Evolutionary conservation across 2,113 vertebrate genomes (phyloP), one percentile per base, ranked within the genome.

Genomic region (Charadrius vociferus): DNA sequence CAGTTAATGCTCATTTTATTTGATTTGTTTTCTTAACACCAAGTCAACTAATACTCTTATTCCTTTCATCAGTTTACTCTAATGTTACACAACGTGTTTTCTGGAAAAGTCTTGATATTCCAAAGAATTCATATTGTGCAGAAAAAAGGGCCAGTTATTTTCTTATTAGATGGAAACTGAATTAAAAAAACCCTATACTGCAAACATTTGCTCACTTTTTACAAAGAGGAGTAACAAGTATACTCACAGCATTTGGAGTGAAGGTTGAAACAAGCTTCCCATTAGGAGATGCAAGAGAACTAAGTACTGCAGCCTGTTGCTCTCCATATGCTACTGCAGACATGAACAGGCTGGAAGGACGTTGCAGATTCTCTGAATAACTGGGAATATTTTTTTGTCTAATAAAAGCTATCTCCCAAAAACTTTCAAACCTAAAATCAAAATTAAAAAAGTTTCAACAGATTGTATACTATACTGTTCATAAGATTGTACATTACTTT

Each of bases 361-460:
- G 97, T 22, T 98, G 98, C 14, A 95, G 95, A 15, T 95, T 98
- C 83, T 98, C 98, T 90, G 96, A 96, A 68, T 97, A 98, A 91
- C 93, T 92, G 67, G 96, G 94, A 14, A 93, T 97, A 12, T 91
- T 97, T n/a, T 98, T 98, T 85, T 98, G 97, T 67, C 99, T 97
- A 97, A 99, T 99, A 91, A 99, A 99, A 65, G 99, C 99, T 63
- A 99, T 99, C 88, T 99, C 99, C 97, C 99, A 99, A 13, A 98
- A 98, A 30, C 98, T 98, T 92, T 99, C 98, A 20, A 98, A 98
- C 97, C 99, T 99, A 93, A 36, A 93, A 94, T 81, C 39, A 94
- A 73, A 98, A 95, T 77, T 7, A 2, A 3, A 36, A 6, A 82
- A 13, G n/a, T 63, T 79, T 89, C 41, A 94, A 37, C 12, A 55